Base-by-base conservation (phyloP, 2,888 invertebrate species). In the Malthinus flaveolus region DNA sequence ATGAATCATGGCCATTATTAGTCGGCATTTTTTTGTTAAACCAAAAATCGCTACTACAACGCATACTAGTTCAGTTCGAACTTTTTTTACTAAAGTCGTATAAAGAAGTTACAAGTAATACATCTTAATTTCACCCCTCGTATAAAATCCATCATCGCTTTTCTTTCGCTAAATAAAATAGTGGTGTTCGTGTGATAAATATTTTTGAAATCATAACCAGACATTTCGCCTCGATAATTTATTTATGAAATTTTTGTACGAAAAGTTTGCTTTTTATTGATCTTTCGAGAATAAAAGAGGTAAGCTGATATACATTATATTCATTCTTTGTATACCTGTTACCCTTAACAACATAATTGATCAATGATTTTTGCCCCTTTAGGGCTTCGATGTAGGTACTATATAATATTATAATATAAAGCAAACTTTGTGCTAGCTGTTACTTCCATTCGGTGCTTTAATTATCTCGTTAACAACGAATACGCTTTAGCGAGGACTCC, bases 291-390 rank as follows among this genome's bases (percentile, higher is more conserved):
- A 23, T 34, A 31, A 39, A 15, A 15, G 34, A 45, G 45, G 49
- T 37, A 37, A 39, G 58, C 42, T 56, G 52, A 56, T 48, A 51
- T 56, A 54, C 61, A 61, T 61, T 64, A 58, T 61, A 59, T 63
- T 54, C 46, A 39, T 52, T 56, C 54, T 59, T 64, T 50, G 56
- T 55, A 55, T 59, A 61, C 61, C 59, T 64, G 63, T 64, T 64
- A 59, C 63, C 63, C 63, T 61, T 64, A 64, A 64, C 63, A 64
- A 64, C 63, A 58, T 61, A 64, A 64, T 64, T 64, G 63, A 64
- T 64, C 56, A 64, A 63, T 49, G 58, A 49, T 55, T 55, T 59
- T 59, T 59, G 53, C 50, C 59, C 57, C 57, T 48, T 36, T 31
- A 12, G 35, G 13, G 36, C 45, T 44, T 49, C 53, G 49, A 50